Evolutionary conservation across 1,140 invertebrate genomes (phyloP).

Genomic region (Musca domestica): DNA sequence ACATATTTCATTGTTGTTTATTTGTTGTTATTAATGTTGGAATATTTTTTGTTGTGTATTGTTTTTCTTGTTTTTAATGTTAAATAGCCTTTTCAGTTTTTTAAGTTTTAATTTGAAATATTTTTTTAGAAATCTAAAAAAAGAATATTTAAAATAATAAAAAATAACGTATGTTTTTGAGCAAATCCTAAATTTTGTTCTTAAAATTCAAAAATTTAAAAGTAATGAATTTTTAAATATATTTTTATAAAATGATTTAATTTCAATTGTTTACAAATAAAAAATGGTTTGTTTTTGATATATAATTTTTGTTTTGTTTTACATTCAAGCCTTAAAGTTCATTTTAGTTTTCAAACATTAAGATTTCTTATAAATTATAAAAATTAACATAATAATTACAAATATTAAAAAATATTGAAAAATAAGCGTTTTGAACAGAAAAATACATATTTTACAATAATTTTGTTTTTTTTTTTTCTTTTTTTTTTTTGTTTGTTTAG

Average conservation of each 20-base stretch:
- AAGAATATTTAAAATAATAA: no score
- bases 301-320: not conserved
- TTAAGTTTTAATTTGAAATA: no score
- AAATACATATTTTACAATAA: slow-evolving; percentile 14
- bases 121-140: no score
- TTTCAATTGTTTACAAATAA: slow-evolving; percentile 1
- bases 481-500: not conserved
- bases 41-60: no score
- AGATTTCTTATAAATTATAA: slow-evolving; percentile 10
- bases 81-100: no score
- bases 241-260: not conserved
- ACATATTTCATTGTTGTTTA: no score
- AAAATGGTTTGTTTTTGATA: not conserved
- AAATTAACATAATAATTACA: slow-evolving; percentile 13
- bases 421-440: slow-evolving; percentile 17
- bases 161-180: not conserved
- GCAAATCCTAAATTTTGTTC: no score
- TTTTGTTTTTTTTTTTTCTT: not conserved
- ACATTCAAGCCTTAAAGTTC: slow-evolving; percentile 12
- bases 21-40: no score
- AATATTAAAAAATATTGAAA: slow-evolving; percentile 5
- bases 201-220: not conserved
- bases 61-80: no score
- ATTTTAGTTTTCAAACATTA: slow-evolving; percentile 14
- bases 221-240: slow-evolving; percentile 5